Evolutionary conservation across 1,140 invertebrate genomes (phyloP).

Genomic region (Ectropis grisescens): DNA sequence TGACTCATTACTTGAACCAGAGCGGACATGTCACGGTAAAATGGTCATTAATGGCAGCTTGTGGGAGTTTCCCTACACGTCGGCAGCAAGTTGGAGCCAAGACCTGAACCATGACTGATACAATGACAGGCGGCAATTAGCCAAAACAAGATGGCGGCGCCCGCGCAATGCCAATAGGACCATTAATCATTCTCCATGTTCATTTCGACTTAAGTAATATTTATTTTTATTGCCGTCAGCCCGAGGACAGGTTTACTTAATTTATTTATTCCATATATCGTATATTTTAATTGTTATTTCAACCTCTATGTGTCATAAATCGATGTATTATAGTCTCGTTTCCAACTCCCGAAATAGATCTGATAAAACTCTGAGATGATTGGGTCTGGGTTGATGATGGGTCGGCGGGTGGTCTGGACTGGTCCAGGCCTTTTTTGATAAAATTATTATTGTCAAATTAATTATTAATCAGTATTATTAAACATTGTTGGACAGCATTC

Average conservation of each 20-base stretch:
- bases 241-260: slow-evolving; percentile 8
- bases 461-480: no score
- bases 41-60: not conserved
- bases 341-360: no score
- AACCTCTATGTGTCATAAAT: not conserved
- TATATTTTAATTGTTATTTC: not conserved
- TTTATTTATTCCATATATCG: slow-evolving; percentile 2
- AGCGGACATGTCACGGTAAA: not conserved
- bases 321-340: not conserved
- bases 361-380: no score
- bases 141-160: slow-evolving; percentile 47
- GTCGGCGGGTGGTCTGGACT: no score
- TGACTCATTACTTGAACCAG: not conserved
- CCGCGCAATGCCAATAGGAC: slow-evolving; percentile 43
- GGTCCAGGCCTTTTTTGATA: no score
- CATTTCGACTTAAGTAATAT: slow-evolving; percentile 28
- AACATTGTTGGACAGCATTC: no score
- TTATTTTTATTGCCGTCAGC: slow-evolving; percentile 22
- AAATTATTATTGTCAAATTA: no score
- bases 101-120: slow-evolving; percentile 38
- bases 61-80: slow-evolving; percentile 7
- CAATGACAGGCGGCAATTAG: slow-evolving; percentile 50
- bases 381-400: not conserved
- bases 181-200: slow-evolving; percentile 54
- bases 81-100: slow-evolving; percentile 14